Evolutionary conservation across 1,140 invertebrate species (phyloP), one percentile per base, ranked within the genome.

Genomic region (Reticulitermes speratus): DNA sequence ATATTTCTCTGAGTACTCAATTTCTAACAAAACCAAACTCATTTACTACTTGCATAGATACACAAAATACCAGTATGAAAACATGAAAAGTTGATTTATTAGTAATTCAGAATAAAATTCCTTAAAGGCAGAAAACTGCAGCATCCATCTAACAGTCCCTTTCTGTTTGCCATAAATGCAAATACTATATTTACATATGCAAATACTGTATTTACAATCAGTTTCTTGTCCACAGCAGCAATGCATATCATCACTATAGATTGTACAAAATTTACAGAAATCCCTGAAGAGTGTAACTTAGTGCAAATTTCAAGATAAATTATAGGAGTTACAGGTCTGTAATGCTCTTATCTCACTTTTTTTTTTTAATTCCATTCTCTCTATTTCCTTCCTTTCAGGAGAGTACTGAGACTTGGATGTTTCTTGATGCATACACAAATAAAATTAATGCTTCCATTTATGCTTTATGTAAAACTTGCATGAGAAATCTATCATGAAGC

Each of bases 381-480:
- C 65, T 25, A 25, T 21, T 75, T 75, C n/a, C 65, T 11, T 75
- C 25, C 65, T 75, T 30, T 75, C 65, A 75, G 65, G 1, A 69
- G 7, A 75, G n/a, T 30, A n/a, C 9, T 3, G 25, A 75, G n/a
- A 75, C 5, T 2, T 75, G 6, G 0, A 30, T 75, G 25, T 75
- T 16, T 30, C 65, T 25, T n/a, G n/a, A 30, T 2, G n/a, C 65
- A 30, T 75, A 75, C n/a, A 3, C n/a, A 75, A 75, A 75, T 75
- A 75, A 75, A 75, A 75, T 75, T 30, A 75, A 75, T 75, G n/a
- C 65, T 75, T 75, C n/a, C 65, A 75, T 75, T 75, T 75, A 75
- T 30, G 25, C n/a, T 30, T 30, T 75, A 30, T 75, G n/a, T 30
- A 6, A 75, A 75, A 75, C n/a, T 30, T 75, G 65, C n/a, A 75